phyloP scores from a whole-genome alignment of 2,888 invertebrate genomes.

The Apamea monoglypha region DNA sequence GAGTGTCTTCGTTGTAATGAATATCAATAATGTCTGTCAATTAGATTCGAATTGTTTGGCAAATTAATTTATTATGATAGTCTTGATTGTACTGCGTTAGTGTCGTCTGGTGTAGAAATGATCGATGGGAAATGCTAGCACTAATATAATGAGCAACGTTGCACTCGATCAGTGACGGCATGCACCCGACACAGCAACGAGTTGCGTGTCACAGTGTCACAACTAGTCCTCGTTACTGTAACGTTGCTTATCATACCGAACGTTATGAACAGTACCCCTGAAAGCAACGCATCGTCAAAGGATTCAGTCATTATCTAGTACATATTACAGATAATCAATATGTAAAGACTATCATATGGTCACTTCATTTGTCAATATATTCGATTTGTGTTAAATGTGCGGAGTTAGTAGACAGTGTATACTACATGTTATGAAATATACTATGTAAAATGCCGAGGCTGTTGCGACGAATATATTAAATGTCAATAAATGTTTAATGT shows the following conservation, averaged over 20 bases:
- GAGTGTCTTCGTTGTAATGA: slow-evolving; percentile 68
- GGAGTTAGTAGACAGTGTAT: slow-evolving; percentile 57
- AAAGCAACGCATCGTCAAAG: slow-evolving; percentile 41
- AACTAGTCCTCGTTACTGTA: slow-evolving; percentile 16
- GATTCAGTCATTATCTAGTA: slow-evolving; percentile 36
- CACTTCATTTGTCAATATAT: slow-evolving; percentile 68
- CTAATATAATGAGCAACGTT: slow-evolving; percentile 35
- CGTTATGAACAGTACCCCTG: slow-evolving; percentile 34
- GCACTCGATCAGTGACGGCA: background rate
- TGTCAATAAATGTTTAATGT: slow-evolving; percentile 74
- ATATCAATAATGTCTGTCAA: slow-evolving; percentile 71
- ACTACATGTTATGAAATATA: slow-evolving; percentile 56
- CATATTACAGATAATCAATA: slow-evolving; percentile 42
- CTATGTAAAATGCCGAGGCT: slow-evolving; percentile 78
- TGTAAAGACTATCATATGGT: slow-evolving; percentile 64
- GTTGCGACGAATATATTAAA: slow-evolving; percentile 77
- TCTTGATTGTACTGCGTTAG: slow-evolving; percentile 48
- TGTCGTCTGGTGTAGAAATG: slow-evolving; percentile 31
- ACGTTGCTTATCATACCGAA: slow-evolving; percentile 34
- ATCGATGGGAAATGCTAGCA: slow-evolving; percentile 42
- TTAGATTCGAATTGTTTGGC: slow-evolving; percentile 73
- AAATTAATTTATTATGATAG: slow-evolving; percentile 69
- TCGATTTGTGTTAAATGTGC: slow-evolving; percentile 67
- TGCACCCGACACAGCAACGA: slow-evolving; percentile 18
- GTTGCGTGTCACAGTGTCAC: background rate